A percentile compares a stretch with the other conserved stretches of the same genome.
These are phyloP conservation scores for Sarcophaga subvicina DNA, from an alignment of 2,888 invertebrate genomes.

Conservation along the genomic window DNA sequence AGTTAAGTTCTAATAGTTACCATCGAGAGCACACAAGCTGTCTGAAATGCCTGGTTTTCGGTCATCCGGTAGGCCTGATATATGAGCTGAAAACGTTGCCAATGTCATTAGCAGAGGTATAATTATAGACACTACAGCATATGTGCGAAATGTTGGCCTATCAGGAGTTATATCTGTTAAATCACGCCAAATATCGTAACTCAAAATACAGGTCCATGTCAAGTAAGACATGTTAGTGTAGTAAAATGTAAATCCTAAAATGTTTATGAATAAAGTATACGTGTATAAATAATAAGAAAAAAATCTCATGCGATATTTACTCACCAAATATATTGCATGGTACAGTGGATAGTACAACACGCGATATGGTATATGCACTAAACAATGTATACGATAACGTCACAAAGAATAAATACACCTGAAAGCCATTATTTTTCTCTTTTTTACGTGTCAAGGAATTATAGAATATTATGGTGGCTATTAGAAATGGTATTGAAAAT, in stretches of 20 bases:
- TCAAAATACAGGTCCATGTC: conserved; percentile 53
- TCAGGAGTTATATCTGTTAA: background rate
- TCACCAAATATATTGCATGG: conserved; percentile 40
- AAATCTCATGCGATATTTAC: background rate
- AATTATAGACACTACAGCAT: conserved; percentile 21
- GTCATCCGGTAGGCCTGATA: background rate
- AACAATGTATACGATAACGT: conserved; percentile 46
- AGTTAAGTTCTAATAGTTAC: background rate
- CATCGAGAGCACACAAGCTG: conserved; percentile 37
- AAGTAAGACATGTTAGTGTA: conserved; percentile 42
- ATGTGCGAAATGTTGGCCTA: conserved; percentile 25
- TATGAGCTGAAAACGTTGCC: conserved; percentile 31
- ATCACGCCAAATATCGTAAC: conserved; percentile 51
- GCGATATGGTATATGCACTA: conserved; percentile 32
- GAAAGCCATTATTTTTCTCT: conserved; percentile 29
- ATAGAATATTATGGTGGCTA: conserved; percentile 46
- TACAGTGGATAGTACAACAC: background rate
- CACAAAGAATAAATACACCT: conserved; percentile 38
- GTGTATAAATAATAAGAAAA: background rate
- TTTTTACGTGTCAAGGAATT: background rate
- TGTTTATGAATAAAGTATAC: background rate
- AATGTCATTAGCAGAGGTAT: conserved; percentile 46
- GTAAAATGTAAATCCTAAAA: conserved; percentile 46
- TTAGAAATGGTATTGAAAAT: conserved; percentile 45
- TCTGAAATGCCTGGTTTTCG: conserved; percentile 45